Base-by-base conservation (phyloP, 1,140 invertebrate genomes). In the Polypedilum vanderplanki region DNA sequence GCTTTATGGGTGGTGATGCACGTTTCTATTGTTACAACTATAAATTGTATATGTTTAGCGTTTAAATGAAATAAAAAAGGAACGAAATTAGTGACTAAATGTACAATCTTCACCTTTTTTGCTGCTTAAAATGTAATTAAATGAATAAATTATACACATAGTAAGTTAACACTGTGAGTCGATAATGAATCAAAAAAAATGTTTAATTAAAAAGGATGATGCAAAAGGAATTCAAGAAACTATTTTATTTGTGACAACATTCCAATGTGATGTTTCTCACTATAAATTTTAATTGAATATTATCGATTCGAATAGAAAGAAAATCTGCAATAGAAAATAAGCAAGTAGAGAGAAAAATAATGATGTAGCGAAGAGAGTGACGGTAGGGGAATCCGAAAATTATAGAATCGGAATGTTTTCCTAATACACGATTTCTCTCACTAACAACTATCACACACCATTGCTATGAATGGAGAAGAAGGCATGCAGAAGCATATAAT, bases 11-110 rank as follows among this genome's bases (percentile, higher is more conserved):
- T 57, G 65, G 65, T 70, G 65, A 18, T 70, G 65, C 65, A 70
- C 65, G 65, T 70, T 22, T 70, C n/a, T 57, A 57, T 70, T 70
- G 65, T 70, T 70, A 70, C n/a, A 57, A 57, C 46, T n/a, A 57
- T 57, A 57, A 57, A n/a, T n/a, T 12, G 46, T 57, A 57, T n/a
- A 57, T 57, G 46, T 57, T 57, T 57, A 57, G 12, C 46, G n/a
- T 57, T n/a, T 15, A n/a, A 57, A 57, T 57, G 46, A 57, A 57
- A n/a, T 57, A 46, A 46, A 46, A 10, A 10, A 46, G 41, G n/a
- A n/a, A n/a, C n/a, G 24, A 33, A 33, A 33, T 33, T 33, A 33
- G 24, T 33, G 24, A 33, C 24, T 33, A 33, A 33, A 33, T 33
- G 24, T 33, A 33, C 24, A 33, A 33, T 5, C 5, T 33, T 33